Evolutionary conservation across 2,888 invertebrate species (phyloP).

Genomic region (Lycaena phlaeas): DNA sequence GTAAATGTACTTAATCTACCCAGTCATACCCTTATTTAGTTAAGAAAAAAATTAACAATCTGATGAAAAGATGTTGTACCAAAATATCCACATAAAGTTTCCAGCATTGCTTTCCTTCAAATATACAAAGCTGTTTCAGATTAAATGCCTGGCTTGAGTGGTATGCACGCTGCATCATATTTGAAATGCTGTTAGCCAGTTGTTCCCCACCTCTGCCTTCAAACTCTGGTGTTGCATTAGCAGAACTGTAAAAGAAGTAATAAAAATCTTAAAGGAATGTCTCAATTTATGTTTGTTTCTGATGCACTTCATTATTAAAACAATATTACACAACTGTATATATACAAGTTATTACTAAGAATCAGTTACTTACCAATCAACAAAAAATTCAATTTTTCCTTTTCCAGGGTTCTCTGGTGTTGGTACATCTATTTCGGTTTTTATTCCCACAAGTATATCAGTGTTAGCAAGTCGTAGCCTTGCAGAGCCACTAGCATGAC

Average conservation of each 20-base stretch:
- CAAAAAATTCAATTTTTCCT: conserved; percentile 95
- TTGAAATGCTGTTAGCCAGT: conserved; percentile 87
- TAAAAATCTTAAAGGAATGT: no score
- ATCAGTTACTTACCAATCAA: conserved; percentile 91
- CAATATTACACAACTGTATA: no score
- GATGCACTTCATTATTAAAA: no score
- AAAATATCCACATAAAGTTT: conserved; percentile 94
- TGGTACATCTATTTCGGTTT: conserved; percentile 90
- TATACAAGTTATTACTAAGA: no score
- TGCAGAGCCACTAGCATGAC: conserved; percentile 90
- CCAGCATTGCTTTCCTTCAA: conserved; percentile 93
- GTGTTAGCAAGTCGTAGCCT: conserved; percentile 90
- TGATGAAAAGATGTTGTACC: no score
- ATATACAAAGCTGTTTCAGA: conserved; percentile 83
- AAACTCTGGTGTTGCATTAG: conserved; percentile 96
- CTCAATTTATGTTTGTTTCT: no score
- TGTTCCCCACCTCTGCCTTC: conserved; percentile 97
- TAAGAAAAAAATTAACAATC: no score
- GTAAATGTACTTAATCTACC: no score
- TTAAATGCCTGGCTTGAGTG: conserved; percentile 84
- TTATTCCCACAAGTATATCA: conserved; percentile 93
- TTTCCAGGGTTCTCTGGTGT: conserved; percentile 79
- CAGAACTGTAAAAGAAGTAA: conserved; percentile 79
- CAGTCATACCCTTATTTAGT: no score
- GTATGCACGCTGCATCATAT: conserved; percentile 85